phyloP scores from a whole-genome alignment of 2,888 invertebrate species.

The Syrphus vitripennis region DNA sequence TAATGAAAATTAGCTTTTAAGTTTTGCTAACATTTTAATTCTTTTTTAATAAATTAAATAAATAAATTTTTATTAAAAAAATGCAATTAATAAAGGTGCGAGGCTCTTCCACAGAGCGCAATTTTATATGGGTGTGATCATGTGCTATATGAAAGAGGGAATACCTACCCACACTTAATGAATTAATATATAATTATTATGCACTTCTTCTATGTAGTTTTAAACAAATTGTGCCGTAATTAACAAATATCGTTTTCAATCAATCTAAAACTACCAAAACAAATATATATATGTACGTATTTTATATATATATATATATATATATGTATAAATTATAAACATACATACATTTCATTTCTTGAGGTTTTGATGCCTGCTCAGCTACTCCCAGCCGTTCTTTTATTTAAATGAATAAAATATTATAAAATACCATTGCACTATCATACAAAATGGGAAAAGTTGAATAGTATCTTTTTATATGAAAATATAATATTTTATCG shows the following conservation, averaged over 20 bases:
- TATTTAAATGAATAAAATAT: slow-evolving; percentile 31
- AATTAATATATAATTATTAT: background rate
- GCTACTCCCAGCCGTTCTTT: slow-evolving; percentile 34
- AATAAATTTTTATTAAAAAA: background rate
- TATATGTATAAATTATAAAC: slow-evolving; percentile 33
- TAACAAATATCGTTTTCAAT: slow-evolving; percentile 19
- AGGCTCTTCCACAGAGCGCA: slow-evolving; percentile 20
- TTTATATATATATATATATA: background rate
- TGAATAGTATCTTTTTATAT: background rate
- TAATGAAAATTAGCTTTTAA: no score
- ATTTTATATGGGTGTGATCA: slow-evolving; percentile 58
- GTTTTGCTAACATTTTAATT: no score
- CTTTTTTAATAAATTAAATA: no score
- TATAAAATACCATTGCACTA: slow-evolving; percentile 35
- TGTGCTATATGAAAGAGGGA: slow-evolving; percentile 9
- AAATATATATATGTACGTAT: background rate
- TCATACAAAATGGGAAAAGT: background rate
- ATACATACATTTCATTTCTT: slow-evolving; percentile 67
- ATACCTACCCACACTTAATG: background rate
- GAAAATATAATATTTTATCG: slow-evolving; percentile 10
- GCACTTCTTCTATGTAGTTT: background rate
- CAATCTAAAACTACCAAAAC: slow-evolving; percentile 45
- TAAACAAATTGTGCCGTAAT: background rate
- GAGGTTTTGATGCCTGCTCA: slow-evolving; percentile 33
- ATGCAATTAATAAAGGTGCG: background rate